Percentiles rank a stretch among this genome's conserved stretches.
Conservation (phyloP, 2,888 invertebrate species). For the Apodemia hepburni region DNA sequence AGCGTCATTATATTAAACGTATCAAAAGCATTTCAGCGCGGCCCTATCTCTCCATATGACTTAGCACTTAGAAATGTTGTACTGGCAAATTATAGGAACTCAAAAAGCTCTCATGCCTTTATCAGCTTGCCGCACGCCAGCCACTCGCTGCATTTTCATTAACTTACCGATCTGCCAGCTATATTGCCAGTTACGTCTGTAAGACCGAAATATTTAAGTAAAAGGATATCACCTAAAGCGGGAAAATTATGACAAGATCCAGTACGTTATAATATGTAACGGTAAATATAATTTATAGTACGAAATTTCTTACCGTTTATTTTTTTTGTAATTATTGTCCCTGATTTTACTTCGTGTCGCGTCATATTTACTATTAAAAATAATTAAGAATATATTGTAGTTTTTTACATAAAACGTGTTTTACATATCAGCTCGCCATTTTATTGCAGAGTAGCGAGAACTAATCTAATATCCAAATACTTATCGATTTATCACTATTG, state of each 20-base stretch:
- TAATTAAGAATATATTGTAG: too few relatives aligned
- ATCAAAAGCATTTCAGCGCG: not conserved
- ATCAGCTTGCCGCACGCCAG: conserved; percentile 8
- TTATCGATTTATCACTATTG: too few relatives aligned
- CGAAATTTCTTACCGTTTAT: too few relatives aligned
- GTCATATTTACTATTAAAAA: too few relatives aligned
- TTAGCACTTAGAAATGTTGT: not conserved
- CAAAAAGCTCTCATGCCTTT: conserved; percentile 13
- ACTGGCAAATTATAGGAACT: not conserved
- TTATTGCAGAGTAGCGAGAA: too few relatives aligned
- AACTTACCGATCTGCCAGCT: conserved; percentile 9
- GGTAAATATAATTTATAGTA: too few relatives aligned
- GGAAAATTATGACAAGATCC: not conserved
- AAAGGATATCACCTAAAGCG: not conserved
- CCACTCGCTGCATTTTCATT: conserved; percentile 6
- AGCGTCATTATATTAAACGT: not conserved
- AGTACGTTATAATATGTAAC: not conserved
- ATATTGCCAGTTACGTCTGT: conserved; percentile 1
- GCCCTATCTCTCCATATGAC: not conserved
- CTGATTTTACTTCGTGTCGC: too few relatives aligned
- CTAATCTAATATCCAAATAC: too few relatives aligned
- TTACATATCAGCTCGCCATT: too few relatives aligned
- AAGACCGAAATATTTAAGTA: conserved; percentile 5
- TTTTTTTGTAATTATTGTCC: too few relatives aligned
- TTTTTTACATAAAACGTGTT: too few relatives aligned